Evolutionary conservation across 2,797 vertebrate species (phyloP).

Genomic region (Sphenopsis melanotis): DNA sequence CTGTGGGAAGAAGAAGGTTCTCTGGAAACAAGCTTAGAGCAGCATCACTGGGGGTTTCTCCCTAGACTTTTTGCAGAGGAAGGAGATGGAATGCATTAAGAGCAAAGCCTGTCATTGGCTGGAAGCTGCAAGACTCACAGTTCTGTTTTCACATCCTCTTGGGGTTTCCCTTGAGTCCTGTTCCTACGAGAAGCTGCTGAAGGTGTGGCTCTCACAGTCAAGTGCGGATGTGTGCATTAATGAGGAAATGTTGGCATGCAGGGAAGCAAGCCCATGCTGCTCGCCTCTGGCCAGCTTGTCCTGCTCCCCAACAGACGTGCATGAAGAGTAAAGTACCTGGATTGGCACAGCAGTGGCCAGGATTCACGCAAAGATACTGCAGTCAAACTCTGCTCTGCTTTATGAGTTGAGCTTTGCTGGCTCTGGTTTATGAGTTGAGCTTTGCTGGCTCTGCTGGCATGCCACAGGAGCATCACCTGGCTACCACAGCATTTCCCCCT

Average conservation of each 20-base stretch:
- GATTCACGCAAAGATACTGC: not conserved
- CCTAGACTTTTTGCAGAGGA: not conserved
- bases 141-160: conserved; percentile 27
- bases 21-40: not conserved
- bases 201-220: not conserved
- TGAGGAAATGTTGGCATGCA: not conserved
- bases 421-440: not conserved
- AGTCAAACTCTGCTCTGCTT: not conserved
- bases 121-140: not conserved
- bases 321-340: not conserved
- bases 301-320: not conserved
- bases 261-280: not conserved
- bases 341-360: not conserved
- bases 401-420: not conserved
- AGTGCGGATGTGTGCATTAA: not conserved
- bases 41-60: not conserved
- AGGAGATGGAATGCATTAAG: not conserved
- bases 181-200: not conserved
- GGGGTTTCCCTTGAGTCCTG: not conserved
- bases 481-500: not conserved
- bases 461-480: not conserved
- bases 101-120: not conserved
- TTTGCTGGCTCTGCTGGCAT: not conserved
- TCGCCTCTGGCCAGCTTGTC: not conserved
- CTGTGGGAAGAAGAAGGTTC: not conserved